Percentiles rank a stretch among this genome's conserved stretches.
These are phyloP conservation scores for Heteromormyrus szaboi DNA, from an alignment of 2,797 vertebrate genomes.

Conservation along the genomic window DNA sequence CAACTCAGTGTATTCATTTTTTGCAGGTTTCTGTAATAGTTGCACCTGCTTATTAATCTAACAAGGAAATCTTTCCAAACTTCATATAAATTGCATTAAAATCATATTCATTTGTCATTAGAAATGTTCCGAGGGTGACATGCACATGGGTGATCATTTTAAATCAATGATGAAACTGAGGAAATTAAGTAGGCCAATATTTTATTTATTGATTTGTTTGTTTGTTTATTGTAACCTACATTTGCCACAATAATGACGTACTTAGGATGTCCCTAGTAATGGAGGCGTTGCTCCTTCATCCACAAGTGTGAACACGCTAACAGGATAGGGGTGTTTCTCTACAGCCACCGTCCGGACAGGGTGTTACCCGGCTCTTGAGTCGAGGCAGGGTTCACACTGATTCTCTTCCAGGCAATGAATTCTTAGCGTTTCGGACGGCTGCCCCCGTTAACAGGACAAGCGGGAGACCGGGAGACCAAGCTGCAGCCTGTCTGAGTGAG, in stretches of 20 bases:
- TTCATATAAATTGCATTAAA: background rate
- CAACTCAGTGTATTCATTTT: background rate
- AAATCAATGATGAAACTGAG: background rate
- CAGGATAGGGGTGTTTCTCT: background rate
- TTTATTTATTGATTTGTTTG: background rate
- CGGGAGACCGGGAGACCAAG: background rate
- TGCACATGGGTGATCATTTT: background rate
- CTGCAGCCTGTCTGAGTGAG: background rate
- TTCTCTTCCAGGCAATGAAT: background rate
- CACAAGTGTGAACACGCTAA: background rate
- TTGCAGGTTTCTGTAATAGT: background rate
- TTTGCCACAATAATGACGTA: background rate
- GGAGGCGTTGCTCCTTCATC: background rate
- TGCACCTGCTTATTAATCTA: background rate
- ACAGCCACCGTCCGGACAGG: background rate
- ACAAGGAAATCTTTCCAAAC: background rate
- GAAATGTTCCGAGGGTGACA: background rate
- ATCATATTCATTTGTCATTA: background rate
- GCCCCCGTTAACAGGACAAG: background rate
- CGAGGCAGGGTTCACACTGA: background rate
- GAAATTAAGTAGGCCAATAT: background rate
- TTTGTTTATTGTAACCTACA: background rate
- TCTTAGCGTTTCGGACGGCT: background rate
- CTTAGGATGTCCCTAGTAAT: background rate
- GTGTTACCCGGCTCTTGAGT: background rate